A percentile compares a stretch with the other conserved stretches of the same genome.
Evolutionary conservation across 2,888 invertebrate species (phyloP).

Genomic region (Hedychridium roseum): DNA sequence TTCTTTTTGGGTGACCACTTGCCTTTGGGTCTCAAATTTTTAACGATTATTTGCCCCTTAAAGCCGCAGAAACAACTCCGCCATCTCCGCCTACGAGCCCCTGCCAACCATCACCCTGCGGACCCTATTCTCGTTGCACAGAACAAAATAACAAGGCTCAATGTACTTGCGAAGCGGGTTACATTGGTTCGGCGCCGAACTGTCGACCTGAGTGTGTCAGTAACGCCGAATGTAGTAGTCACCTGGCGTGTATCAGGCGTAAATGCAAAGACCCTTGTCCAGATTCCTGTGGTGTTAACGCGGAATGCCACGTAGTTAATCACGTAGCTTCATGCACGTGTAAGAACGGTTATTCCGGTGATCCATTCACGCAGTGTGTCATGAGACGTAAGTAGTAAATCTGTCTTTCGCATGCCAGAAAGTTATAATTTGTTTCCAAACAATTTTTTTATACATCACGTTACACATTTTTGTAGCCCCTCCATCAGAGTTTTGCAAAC

Average conservation of each 20-base stretch:
- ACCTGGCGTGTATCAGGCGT: slow-evolving; percentile 65
- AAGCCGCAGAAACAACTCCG: slow-evolving; percentile 32
- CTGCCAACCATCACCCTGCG: slow-evolving; percentile 66
- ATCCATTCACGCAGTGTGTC: slow-evolving; percentile 64
- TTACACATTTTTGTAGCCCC: background rate
- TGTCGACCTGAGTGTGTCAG: slow-evolving; percentile 64
- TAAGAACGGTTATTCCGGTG: slow-evolving; percentile 64
- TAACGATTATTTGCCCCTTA: slow-evolving; percentile 6
- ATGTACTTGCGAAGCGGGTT: slow-evolving; percentile 60
- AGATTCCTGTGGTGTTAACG: slow-evolving; percentile 63
- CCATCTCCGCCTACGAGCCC: slow-evolving; percentile 49
- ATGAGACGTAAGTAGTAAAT: slow-evolving; percentile 62
- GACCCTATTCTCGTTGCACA: slow-evolving; percentile 65
- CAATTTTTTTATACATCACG: background rate
- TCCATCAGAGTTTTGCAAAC: slow-evolving; percentile 69
- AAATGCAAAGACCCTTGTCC: slow-evolving; percentile 66
- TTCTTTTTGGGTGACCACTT: background rate
- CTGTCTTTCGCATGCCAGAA: slow-evolving; percentile 22
- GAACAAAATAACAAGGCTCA: slow-evolving; percentile 59
- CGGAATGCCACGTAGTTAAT: slow-evolving; percentile 65
- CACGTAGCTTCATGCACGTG: slow-evolving; percentile 67
- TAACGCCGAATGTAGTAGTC: slow-evolving; percentile 63
- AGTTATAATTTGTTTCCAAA: background rate
- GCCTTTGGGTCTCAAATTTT: background rate
- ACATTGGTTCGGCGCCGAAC: slow-evolving; percentile 61